Conservation (phyloP, 2,797 vertebrate species). For the Fistularia commersonii region DNA sequence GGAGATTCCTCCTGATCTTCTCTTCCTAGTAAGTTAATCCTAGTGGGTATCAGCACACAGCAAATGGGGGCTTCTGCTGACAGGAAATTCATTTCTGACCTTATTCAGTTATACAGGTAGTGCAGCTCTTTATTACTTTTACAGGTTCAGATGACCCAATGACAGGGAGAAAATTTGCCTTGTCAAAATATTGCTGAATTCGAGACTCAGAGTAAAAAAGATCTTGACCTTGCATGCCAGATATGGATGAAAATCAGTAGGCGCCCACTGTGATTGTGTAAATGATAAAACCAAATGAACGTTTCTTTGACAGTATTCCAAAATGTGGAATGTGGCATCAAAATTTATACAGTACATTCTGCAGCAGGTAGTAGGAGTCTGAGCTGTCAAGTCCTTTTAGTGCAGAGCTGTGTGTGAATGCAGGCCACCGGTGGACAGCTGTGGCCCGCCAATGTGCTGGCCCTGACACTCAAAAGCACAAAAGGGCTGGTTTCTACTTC, state of each 20-base stretch:
- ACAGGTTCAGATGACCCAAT: conserved; percentile 59
- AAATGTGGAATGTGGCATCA: conserved; percentile 19
- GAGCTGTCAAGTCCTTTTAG: conserved; percentile 49
- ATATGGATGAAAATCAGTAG: not conserved
- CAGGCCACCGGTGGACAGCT: conserved; percentile 54
- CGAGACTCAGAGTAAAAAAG: conserved; percentile 12
- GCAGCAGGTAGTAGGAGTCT: conserved; percentile 34
- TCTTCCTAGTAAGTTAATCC: conserved; percentile 33
- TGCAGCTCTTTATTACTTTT: conserved; percentile 44
- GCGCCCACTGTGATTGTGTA: conserved; percentile 13
- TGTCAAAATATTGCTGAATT: conserved; percentile 28
- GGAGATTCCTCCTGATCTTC: conserved; percentile 22
- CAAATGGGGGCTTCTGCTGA: conserved; percentile 34
- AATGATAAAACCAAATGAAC: conserved; percentile 15
- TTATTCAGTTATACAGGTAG: conserved; percentile 52
- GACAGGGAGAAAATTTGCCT: conserved; percentile 50
- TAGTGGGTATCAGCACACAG: conserved; percentile 27
- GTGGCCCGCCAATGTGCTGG: conserved; percentile 48
- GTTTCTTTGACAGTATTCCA: conserved; percentile 3
- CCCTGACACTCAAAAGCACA: conserved; percentile 45
- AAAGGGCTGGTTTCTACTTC: conserved; percentile 59
- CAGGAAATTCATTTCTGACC: conserved; percentile 66
- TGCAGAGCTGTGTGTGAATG: conserved; percentile 23
- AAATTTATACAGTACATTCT: conserved; percentile 39
- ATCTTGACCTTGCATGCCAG: conserved; percentile 20